A percentile compares a stretch with the other conserved stretches of the same genome.
phyloP scores from a whole-genome alignment of 2,797 vertebrate genomes.

The Gallinago stenura region DNA sequence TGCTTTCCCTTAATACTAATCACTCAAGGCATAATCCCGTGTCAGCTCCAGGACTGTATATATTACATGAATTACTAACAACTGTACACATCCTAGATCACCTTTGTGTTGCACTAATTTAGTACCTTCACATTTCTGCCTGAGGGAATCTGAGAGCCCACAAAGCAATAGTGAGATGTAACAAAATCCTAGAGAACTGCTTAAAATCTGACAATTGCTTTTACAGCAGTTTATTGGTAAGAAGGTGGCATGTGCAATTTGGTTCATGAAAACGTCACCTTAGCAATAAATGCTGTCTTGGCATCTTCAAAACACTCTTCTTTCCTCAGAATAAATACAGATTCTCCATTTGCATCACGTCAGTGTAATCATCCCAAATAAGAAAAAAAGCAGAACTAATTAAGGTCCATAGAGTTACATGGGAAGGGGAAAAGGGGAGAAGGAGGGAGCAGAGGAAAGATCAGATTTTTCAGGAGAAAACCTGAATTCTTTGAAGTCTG shows the following conservation, averaged over 20 bases:
- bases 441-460: not conserved
- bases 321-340: not conserved
- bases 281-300: not conserved
- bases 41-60: not conserved
- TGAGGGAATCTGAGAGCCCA: not conserved
- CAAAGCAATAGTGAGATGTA: not conserved
- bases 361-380: not conserved
- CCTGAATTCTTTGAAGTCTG: slow-evolving; percentile 34
- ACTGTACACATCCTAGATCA: not conserved
- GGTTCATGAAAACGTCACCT: not conserved
- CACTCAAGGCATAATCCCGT: not conserved
- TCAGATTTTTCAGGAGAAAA: slow-evolving; percentile 16
- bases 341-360: not conserved
- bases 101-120: not conserved
- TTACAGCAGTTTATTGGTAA: not conserved
- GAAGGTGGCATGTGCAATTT: not conserved
- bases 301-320: not conserved
- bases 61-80: not conserved
- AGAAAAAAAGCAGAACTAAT: not conserved
- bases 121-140: not conserved
- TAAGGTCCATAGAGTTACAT: not conserved
- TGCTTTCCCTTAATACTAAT: not conserved
- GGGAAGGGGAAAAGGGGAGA: not conserved
- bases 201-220: not conserved
- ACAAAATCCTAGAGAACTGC: not conserved